Evolutionary conservation across 2,113 vertebrate genomes (phyloP).

Genomic region (Meleagris gallopavo): DNA sequence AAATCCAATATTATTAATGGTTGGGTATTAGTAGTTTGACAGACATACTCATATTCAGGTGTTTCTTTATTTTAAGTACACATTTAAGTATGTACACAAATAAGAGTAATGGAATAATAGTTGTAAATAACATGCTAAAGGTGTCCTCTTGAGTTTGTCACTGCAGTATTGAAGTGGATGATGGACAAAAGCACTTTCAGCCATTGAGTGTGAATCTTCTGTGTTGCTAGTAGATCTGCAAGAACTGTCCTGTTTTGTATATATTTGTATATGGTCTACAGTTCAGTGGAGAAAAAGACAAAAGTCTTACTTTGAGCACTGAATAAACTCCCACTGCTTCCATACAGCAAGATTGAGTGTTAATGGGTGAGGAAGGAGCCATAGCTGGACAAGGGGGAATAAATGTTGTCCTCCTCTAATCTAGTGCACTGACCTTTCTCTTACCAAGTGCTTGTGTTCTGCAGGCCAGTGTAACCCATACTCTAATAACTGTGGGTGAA

Average conservation of each 20-base stretch:
- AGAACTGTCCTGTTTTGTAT: neutral
- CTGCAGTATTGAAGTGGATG: neutral
- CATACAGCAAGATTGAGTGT: neutral
- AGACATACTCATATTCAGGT: accelerated
- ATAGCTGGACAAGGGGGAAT: neutral
- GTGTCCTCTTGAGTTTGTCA: neutral
- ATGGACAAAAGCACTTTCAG: neutral
- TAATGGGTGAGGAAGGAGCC: neutral
- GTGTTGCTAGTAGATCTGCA: neutral
- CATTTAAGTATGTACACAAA: neutral
- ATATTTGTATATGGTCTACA: neutral
- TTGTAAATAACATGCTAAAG: neutral
- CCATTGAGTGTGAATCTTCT: neutral
- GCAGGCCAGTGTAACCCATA: neutral
- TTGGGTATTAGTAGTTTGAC: neutral
- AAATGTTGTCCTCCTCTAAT: neutral
- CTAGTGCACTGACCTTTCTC: neutral
- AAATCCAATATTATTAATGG: neutral
- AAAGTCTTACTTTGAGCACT: neutral
- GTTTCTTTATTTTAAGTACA: neutral
- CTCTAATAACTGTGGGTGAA: neutral
- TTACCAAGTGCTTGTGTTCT: neutral
- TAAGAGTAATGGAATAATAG: neutral
- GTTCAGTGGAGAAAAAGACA: neutral
- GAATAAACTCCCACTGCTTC: neutral